Evolutionary conservation across 2,888 invertebrate species (phyloP), one percentile per base, ranked within the genome.

Genomic region (Trissolcus brochymenae): DNA sequence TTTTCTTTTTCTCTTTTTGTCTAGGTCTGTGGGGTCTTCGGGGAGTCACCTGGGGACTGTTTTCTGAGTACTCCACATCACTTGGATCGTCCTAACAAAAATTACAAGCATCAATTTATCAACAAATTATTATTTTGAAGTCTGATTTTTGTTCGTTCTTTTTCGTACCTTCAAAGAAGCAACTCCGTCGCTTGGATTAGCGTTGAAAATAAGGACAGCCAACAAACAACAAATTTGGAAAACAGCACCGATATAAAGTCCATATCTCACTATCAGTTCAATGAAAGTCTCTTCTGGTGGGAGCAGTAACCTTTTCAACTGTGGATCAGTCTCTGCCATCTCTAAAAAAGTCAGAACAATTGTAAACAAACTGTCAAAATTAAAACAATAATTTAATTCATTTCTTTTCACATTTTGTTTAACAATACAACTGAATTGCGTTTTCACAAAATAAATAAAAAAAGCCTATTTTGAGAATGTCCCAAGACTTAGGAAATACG

Each of bases 141-240:
- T 35, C 0, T 46, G 9, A 16, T 46, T 46, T 14, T 6, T 46
- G 14, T 16, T 46, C 1, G 9, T 16, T 46, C n/a, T n/a, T n/a
- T 46, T 40, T 13, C 9, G 41, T 81, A 88, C 88, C 85, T 89
- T 89, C 0, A 88, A 80, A 25, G 87, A 84, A 40, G 88, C 82
- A 14, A 87, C 84, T 7, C 88, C 86, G 68, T 89, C 88, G 3
- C 85, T 84, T 11, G 87, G 87, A 64, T 86, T 87, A 41, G 85
- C 82, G 70, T 88, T 87, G 80, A 87, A 91, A 73, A 95, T 92
- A 56, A 96, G 93, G 80, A 96, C 95, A 17, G 96, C 95, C 59
- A 94, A 91, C 78, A 97, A 91, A 85, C 96, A 97, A 19, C 94
- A 90, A 67, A 97, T 89, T 90, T 97, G 97, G 85, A 97, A 97